Conservation (phyloP, 2,797 vertebrate genomes). For the Mormyrops boulengeri region DNA sequence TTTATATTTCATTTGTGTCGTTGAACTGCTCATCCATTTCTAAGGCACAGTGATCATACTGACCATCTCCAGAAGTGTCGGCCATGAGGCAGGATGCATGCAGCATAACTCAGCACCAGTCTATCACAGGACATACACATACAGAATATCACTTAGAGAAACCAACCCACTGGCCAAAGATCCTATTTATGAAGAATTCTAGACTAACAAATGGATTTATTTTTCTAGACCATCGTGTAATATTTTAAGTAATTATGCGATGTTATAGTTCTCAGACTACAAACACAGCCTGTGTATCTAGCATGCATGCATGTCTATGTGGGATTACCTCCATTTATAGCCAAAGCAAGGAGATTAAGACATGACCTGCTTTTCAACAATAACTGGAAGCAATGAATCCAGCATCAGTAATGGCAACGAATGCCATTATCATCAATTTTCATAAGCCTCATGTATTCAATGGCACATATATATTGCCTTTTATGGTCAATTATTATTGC, state of each 20-base stretch:
- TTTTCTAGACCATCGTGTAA: neutral
- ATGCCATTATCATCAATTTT: conserved; percentile 48
- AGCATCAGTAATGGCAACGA: conserved; percentile 39
- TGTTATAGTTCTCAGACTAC: neutral
- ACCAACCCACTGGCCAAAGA: neutral
- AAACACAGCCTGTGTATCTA: neutral
- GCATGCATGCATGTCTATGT: conserved; percentile 1
- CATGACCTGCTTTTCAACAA: conserved; percentile 50
- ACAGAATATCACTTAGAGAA: neutral
- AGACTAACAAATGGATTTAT: neutral
- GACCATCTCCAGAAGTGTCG: neutral
- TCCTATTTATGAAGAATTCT: neutral
- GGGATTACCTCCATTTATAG: conserved; percentile 39
- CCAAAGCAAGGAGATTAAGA: conserved; percentile 45
- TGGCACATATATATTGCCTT: conserved; percentile 41
- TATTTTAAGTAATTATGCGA: neutral
- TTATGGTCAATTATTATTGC: conserved; percentile 45
- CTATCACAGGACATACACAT: neutral
- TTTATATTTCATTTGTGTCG: neutral
- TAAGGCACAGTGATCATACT: neutral
- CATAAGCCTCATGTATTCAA: conserved; percentile 41
- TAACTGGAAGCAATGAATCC: conserved; percentile 35
- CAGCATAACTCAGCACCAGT: neutral
- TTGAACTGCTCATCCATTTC: neutral
- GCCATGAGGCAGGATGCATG: neutral